Evolutionary conservation across 2,888 invertebrate species (phyloP).

Genomic region (Apamea crenata): DNA sequence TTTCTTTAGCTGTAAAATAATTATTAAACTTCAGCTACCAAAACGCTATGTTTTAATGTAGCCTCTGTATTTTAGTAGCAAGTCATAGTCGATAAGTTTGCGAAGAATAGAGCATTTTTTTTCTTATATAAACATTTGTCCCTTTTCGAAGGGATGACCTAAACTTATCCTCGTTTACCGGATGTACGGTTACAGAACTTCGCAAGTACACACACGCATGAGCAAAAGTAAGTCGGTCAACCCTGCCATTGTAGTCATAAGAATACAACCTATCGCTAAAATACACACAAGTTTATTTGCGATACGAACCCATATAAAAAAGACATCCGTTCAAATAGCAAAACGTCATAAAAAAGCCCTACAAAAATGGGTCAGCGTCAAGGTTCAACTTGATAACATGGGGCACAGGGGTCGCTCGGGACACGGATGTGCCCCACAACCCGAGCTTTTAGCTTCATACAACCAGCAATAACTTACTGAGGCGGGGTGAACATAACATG

Average conservation of each 20-base stretch:
- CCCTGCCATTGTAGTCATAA: not conserved
- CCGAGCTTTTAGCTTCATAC: slow-evolving; percentile 18
- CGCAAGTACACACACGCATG: not conserved
- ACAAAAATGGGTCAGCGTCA: slow-evolving; percentile 20
- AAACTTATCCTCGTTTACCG: slow-evolving; percentile 23
- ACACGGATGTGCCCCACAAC: slow-evolving; percentile 7
- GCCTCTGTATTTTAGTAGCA: too few species aligned
- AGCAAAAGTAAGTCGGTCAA: not conserved
- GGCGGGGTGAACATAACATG: slow-evolving; percentile 18
- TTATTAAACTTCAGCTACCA: not conserved
- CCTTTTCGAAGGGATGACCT: not conserved
- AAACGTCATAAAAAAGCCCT: slow-evolving; percentile 5
- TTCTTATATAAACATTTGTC: not conserved
- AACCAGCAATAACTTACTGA: slow-evolving; percentile 30
- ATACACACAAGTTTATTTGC: slow-evolving; percentile 7
- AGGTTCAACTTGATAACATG: slow-evolving; percentile 18
- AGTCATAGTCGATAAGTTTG: not conserved
- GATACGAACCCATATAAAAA: not conserved
- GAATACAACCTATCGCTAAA: not conserved
- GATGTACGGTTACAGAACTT: not conserved
- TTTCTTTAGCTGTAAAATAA: not conserved
- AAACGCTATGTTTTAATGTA: not conserved
- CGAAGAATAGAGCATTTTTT: not conserved
- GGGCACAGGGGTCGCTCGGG: slow-evolving; percentile 12
- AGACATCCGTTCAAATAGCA: slow-evolving; percentile 6